phyloP scores from a whole-genome alignment of 2,113 vertebrate species.

The Regulus satrapa region DNA sequence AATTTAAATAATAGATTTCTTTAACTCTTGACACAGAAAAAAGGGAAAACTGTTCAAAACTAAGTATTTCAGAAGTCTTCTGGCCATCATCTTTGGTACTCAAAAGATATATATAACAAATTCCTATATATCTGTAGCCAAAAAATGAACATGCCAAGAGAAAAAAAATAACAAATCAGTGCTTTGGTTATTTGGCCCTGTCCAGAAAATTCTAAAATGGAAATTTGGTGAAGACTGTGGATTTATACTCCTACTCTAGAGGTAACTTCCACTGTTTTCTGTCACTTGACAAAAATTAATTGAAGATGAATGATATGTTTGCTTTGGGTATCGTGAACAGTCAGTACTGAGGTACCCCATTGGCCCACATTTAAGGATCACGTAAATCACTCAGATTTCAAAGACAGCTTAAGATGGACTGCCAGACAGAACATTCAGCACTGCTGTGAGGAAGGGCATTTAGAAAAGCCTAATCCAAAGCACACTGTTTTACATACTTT shows the following conservation, averaged over 20 bases:
- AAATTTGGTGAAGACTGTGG: not conserved
- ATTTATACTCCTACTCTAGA: not conserved
- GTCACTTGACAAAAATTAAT: not conserved
- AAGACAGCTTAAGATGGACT: not conserved
- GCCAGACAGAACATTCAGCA: not conserved
- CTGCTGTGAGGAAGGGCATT: not conserved
- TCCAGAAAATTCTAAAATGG: not conserved
- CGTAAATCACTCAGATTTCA: not conserved
- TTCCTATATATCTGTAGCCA: not conserved
- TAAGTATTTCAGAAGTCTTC: not conserved
- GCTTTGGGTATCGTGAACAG: not conserved
- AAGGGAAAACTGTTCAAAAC: not conserved
- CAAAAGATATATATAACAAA: not conserved
- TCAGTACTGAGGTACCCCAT: not conserved
- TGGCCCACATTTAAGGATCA: not conserved
- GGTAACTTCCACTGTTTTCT: not conserved
- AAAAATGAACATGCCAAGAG: not conserved
- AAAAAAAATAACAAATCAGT: not conserved
- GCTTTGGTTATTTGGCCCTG: not conserved
- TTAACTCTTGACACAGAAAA: not conserved
- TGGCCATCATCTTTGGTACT: not conserved
- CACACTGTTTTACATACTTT: constrained; percentile 19
- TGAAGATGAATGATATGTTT: not conserved
- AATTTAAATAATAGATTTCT: not conserved
- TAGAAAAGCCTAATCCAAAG: not conserved